Base-by-base conservation (phyloP, 2,797 vertebrate genomes). In the Holocentrus rufus region DNA sequence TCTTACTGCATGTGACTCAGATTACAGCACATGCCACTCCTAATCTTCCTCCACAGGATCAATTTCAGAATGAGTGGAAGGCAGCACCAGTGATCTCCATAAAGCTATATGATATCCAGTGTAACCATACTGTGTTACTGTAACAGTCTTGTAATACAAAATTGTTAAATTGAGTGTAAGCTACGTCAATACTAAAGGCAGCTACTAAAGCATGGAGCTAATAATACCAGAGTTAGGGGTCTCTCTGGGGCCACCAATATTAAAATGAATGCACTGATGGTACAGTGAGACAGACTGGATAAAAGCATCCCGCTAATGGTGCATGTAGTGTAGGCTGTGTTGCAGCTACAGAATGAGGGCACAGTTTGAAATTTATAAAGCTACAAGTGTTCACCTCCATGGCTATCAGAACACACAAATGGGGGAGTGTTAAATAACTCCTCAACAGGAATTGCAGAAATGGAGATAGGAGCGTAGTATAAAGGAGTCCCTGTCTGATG, bases 21-120 rank as follows among this genome's bases (percentile, higher is more conserved):
- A 92, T 94, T 93, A 92, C 86, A 86, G 85, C 66, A 57, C 81
- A 88, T 59, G 77, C 75, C 81, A 50, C 85, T 83, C 79, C 82
- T 93, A 92, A 92, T 91, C 89, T 88, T 76, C 85, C 77, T 86
- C 81, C 65, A 56, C 67, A 22, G 74, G 90, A 92, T 93, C 90
- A 88, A 59, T 89, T 94, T 90, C 84, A 85, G 65, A 72, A 80
- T 76, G 84, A 89, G 78, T 71, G 68, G 59, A 83, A 74, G 73
- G 58, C 50, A 65, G 74, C 81, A 72, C 80, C 61, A 86, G 85
- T 74, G 58, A 87, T 83, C 74, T 65, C 69, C 69, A 69, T 60
- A 65, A 67, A 77, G 79, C 62, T 72, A 85, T 56, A 72, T 17
- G 73, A 85, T 84, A 85, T 77, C 72, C 73, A 68, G 13, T 71